These are phyloP conservation scores for cattle (Bos taurus) DNA, from an alignment of 2,113 vertebrate species.

Conservation along the genomic window ARS-UCD2.0 NC_037330.1:71988501-71989000, in stretches of 20 bases:
- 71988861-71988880: neutral
- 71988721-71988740: neutral
- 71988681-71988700: slow-evolving; percentile 4
- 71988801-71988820: neutral
- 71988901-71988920: neutral
- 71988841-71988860: neutral
- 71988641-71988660: neutral
- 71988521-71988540: neutral
- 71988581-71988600: neutral
- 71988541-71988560: neutral
- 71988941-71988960: neutral
- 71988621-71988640: neutral
- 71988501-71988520: neutral
- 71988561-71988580: neutral
- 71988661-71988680: neutral
- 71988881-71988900: neutral
- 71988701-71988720: neutral
- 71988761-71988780: neutral
- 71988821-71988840: neutral
- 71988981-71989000: neutral
- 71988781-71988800: neutral
- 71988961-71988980: neutral
- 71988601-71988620: slow-evolving; percentile 3
- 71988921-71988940: neutral
- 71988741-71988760: neutral